Base-by-base conservation (phyloP, 1,140 invertebrate species). In the Solenopsis invicta region DNA sequence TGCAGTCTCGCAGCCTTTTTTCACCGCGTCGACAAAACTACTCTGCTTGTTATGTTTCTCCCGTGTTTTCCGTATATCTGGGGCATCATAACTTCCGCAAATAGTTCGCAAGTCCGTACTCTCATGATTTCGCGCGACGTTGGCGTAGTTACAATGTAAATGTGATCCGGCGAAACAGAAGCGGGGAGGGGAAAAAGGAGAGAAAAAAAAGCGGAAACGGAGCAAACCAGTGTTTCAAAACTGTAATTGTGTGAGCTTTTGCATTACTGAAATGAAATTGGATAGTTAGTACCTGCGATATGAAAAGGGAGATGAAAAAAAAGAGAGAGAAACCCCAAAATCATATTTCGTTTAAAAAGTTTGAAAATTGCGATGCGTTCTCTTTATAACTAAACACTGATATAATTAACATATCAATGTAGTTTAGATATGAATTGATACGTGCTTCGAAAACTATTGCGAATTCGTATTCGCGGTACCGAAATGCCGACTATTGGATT, bases 31-130 rank as follows among this genome's bases (percentile, higher is more conserved):
- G 69, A 74, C 69, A 16, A 75, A 74, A 84, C 80, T 84, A 61
- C 69, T 29, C 29, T 48, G 54, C 80, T 84, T 84, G 80, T 84
- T 84, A 84, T 48, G 69, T 84, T 84, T 74, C 69, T 74, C 80
- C 24, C 18, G 41, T 56, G 67, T 82, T 72, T 78, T 59, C 18
- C 66, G 64, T 59, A 82, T 59, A 82, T 82, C 67, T 69, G 52
- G 52, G 41, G 54, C 54, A 75, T 74, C 69, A 52, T 84, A 64
- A 75, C 69, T 84, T 75, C 29, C 80, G 41, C 41, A 61, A 84
- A 84, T 84, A 75, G 41, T 61, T 71, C 41, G 24, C 80, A 84
- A 84, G 54, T 84, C 54, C 54, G 12, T 74, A 61, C 52, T 82
- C 64, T 81, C 37, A 74, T 82, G 54, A 59, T 82, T 61, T 82